Percentiles rank a stretch among this genome's conserved stretches.
Evolutionary conservation across 2,113 vertebrate genomes (phyloP).

Genomic region (Sakesphorus luctuosus): DNA sequence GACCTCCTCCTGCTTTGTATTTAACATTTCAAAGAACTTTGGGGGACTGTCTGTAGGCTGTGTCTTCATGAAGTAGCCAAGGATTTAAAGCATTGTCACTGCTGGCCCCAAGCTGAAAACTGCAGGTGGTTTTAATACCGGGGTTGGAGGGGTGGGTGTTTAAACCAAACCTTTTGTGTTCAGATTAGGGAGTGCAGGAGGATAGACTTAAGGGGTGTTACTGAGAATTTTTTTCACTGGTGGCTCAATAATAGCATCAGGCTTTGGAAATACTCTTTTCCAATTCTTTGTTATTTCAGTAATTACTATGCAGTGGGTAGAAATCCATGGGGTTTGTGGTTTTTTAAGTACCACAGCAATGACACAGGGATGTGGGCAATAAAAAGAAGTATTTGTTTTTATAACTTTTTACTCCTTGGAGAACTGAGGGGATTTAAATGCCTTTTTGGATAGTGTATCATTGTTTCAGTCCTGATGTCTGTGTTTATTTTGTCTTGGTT

Average conservation of each 20-base stretch:
- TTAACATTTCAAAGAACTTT: slow-evolving; percentile 76
- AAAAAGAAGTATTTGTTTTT: not conserved
- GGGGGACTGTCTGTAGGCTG: slow-evolving; percentile 33
- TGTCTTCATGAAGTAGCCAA: slow-evolving; percentile 54
- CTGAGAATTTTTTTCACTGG: slow-evolving; percentile 27
- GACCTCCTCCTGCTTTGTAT: slow-evolving; percentile 59
- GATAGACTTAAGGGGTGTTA: slow-evolving; percentile 44
- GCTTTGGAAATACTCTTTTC: slow-evolving; percentile 38
- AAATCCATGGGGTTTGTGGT: slow-evolving; percentile 25
- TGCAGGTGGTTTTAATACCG: slow-evolving; percentile 65
- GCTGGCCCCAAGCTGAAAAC: slow-evolving; percentile 58
- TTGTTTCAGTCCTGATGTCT: slow-evolving; percentile 12
- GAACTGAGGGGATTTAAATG: not conserved
- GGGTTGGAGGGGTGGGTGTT: not conserved
- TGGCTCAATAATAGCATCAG: slow-evolving; percentile 40
- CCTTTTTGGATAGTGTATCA: not conserved
- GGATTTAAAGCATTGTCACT: slow-evolving; percentile 72
- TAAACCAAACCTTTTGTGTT: slow-evolving; percentile 75
- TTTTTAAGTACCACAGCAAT: not conserved
- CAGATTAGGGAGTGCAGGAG: slow-evolving; percentile 67
- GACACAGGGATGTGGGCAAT: not conserved
- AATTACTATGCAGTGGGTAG: slow-evolving; percentile 38
- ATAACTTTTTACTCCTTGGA: slow-evolving; percentile 17
- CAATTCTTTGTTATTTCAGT: slow-evolving; percentile 39
- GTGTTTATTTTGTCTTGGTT: slow-evolving; percentile 30